Percentiles rank a stretch among this genome's conserved stretches.
These are phyloP conservation scores for Anolis sagrei DNA, from an alignment of 2,113 vertebrate species.

Conservation along the genomic window DNA sequence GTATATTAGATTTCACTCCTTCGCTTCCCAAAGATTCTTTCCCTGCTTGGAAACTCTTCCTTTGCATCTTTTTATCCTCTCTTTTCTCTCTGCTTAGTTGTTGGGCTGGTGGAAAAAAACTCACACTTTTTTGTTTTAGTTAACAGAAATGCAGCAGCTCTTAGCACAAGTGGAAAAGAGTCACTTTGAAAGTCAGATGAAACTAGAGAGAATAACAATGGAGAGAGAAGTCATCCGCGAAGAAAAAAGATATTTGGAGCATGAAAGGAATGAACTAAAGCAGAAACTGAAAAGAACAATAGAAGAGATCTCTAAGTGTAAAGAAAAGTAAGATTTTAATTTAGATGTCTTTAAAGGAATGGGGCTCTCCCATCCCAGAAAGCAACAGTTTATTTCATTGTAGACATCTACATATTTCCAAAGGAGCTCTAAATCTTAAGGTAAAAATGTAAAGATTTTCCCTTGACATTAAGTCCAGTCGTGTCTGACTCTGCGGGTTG, in stretches of 20 bases:
- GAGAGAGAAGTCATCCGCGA: constrained; percentile 71
- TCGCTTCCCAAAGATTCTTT: too few relatives aligned
- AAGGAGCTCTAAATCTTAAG: neutral
- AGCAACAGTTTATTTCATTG: neutral
- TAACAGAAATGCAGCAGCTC: constrained; percentile 66
- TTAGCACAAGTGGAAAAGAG: constrained; percentile 72
- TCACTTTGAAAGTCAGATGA: constrained; percentile 76
- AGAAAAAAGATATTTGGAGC: constrained; percentile 68
- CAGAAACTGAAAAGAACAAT: constrained; percentile 67
- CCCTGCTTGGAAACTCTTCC: neutral
- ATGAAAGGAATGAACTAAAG: constrained; percentile 68
- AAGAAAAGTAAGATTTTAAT: constrained; percentile 70
- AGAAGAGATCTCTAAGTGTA: constrained; percentile 69
- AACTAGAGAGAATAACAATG: constrained; percentile 70
- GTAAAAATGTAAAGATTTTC: too few relatives aligned
- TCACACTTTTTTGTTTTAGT: constrained; percentile 42
- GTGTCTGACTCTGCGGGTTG: too few relatives aligned
- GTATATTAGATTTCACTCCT: too few relatives aligned
- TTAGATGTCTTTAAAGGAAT: neutral
- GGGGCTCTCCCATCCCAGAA: neutral
- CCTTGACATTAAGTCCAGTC: too few relatives aligned
- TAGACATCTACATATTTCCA: neutral
- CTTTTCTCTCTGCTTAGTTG: neutral
- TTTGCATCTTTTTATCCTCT: neutral
- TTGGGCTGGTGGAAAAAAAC: neutral